These are phyloP conservation scores for Eucera pruinosa DNA, from an alignment of 2,888 invertebrate genomes.

Conservation along the genomic window DNA sequence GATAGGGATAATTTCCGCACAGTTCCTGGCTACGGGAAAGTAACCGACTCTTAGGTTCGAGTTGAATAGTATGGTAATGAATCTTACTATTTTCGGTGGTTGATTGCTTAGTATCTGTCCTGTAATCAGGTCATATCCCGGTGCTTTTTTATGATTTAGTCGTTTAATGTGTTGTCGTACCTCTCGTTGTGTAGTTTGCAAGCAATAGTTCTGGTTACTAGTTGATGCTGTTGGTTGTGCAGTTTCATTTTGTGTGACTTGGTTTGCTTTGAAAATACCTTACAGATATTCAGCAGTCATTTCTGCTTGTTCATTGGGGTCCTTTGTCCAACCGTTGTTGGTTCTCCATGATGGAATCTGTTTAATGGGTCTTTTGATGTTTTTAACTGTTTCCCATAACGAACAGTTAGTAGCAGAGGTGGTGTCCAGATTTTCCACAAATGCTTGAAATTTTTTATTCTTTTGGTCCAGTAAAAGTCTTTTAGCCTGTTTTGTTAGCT, in stretches of 20 bases:
- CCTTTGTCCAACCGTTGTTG: background rate
- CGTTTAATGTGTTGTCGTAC: conserved; percentile 1
- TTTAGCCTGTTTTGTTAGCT: no score
- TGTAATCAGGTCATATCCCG: conserved; percentile 1
- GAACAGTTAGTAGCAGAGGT: no score
- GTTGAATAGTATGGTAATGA: background rate
- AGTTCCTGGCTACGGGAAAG: no score
- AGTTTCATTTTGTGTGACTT: background rate
- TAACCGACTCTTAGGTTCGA: no score
- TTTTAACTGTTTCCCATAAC: no score
- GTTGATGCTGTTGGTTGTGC: background rate
- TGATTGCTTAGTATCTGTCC: background rate
- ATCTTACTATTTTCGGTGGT: background rate
- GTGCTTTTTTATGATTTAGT: conserved; percentile 6
- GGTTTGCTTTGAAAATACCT: background rate
- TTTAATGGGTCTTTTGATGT: conserved; percentile 3
- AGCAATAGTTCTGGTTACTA: background rate
- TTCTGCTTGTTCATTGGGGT: background rate
- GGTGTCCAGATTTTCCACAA: no score
- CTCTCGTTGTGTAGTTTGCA: background rate
- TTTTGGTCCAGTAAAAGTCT: no score
- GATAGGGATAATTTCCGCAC: no score
- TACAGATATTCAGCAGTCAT: background rate
- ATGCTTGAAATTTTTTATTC: no score
- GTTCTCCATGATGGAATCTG: background rate